A percentile compares a stretch with the other conserved stretches of the same genome.
Conservation (phyloP, 1,140 invertebrate genomes). For the Thaumatotibia leucotreta region DNA sequence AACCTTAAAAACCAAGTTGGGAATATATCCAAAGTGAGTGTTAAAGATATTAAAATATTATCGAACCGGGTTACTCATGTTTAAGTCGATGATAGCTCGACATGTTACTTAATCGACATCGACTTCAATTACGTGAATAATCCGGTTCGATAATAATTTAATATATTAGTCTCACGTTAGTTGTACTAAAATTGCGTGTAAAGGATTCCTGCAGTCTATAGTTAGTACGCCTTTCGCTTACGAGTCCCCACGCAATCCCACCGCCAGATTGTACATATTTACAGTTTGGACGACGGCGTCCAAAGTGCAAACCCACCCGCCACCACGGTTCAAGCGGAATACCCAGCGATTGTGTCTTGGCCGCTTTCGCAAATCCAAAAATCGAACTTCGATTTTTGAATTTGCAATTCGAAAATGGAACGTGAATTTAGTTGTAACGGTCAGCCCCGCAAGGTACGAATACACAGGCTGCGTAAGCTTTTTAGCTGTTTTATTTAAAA, state of each 20-base stretch:
- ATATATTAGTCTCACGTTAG: too few relatives aligned
- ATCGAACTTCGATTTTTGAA: neutral
- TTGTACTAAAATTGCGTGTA: neutral
- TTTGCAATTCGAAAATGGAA: neutral
- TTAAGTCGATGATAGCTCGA: too few relatives aligned
- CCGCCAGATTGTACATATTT: constrained; percentile 25
- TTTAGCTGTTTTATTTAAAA: constrained; percentile 57
- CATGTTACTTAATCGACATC: too few relatives aligned
- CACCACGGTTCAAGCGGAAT: constrained; percentile 61
- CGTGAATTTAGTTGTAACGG: constrained; percentile 31
- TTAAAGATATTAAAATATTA: too few relatives aligned
- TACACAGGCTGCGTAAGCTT: constrained; percentile 68
- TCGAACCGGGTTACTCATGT: too few relatives aligned
- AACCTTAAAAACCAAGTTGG: too few relatives aligned
- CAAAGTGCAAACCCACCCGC: constrained; percentile 45
- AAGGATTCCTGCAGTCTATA: neutral
- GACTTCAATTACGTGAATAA: too few relatives aligned
- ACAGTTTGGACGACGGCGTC: constrained; percentile 23
- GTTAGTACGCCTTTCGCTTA: constrained; percentile 3
- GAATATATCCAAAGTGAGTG: too few relatives aligned
- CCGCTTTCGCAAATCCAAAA: constrained; percentile 13
- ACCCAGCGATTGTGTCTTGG: constrained; percentile 50
- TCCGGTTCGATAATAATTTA: too few relatives aligned
- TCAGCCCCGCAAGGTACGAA: constrained; percentile 67
- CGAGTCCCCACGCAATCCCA: constrained; percentile 8